phyloP scores from a whole-genome alignment of 2,113 vertebrate species.

The Perognathus longimembris region DNA sequence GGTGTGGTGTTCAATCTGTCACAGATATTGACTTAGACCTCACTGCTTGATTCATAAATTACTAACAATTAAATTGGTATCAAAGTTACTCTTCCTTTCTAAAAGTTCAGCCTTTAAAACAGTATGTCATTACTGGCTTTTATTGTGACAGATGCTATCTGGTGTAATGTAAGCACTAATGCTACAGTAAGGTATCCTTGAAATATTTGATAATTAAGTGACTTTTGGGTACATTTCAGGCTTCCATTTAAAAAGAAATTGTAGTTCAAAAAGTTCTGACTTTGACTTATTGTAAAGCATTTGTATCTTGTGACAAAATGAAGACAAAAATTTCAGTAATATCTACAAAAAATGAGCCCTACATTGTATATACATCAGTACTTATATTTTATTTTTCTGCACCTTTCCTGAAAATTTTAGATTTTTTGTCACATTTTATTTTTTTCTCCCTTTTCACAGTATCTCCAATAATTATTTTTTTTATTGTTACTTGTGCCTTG shows the following conservation, averaged over 20 bases:
- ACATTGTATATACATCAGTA: not conserved
- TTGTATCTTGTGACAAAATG: not conserved
- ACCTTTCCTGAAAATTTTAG: not conserved
- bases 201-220: conserved; percentile 57
- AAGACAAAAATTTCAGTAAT: not conserved
- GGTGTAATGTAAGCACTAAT: not conserved
- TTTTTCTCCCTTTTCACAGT: not conserved
- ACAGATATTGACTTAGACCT: not conserved
- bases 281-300: not conserved
- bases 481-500: not conserved
- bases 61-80: not conserved
- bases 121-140: not conserved
- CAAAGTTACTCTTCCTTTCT: conserved; percentile 54
- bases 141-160: conserved; percentile 9
- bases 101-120: not conserved
- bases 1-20: not conserved
- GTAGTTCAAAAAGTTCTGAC: conserved; percentile 17
- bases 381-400: conserved; percentile 35
- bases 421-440: not conserved
- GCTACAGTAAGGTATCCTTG: not conserved
- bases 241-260: conserved; percentile 66
- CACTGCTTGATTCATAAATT: conserved; percentile 22
- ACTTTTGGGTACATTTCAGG: conserved; percentile 25
- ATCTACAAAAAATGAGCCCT: not conserved
- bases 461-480: too few relatives aligned